These are phyloP conservation scores for Conger conger DNA, from an alignment of 2,113 vertebrate species.

Conservation along the genomic window DNA sequence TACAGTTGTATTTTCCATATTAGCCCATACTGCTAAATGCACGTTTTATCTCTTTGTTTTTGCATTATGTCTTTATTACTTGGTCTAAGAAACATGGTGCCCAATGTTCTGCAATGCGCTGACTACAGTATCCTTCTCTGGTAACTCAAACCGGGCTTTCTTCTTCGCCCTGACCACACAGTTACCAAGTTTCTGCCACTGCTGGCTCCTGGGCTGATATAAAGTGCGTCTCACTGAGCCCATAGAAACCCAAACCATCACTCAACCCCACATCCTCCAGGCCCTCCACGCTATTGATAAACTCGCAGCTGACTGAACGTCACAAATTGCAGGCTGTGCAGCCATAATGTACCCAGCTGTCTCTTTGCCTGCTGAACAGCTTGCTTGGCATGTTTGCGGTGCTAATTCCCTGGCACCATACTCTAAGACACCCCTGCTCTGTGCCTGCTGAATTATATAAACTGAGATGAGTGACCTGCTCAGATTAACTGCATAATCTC, in stretches of 20 bases:
- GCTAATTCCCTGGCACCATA: not conserved
- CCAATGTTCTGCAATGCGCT: not conserved
- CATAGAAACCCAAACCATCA: not conserved
- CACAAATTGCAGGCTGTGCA: too few relatives aligned
- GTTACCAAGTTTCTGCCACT: not conserved
- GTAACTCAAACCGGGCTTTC: not conserved
- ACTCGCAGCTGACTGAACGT: not conserved
- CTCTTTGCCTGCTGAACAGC: not conserved
- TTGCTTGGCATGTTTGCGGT: not conserved
- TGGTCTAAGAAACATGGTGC: too few relatives aligned
- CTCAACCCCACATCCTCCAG: not conserved
- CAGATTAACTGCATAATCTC: not conserved
- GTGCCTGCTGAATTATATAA: conserved; percentile 14
- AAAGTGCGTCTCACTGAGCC: too few relatives aligned
- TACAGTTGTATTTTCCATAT: not conserved
- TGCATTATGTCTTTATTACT: not conserved
- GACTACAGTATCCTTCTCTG: not conserved
- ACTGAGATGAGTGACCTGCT: conserved; percentile 13
- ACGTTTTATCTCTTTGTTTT: not conserved
- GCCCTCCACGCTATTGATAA: not conserved
- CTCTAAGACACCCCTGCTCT: not conserved
- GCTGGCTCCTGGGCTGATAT: too few relatives aligned
- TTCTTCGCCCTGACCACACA: not conserved
- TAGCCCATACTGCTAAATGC: not conserved
- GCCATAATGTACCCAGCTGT: not conserved